These are phyloP conservation scores for Aurelia aurita complex sp. Pacific DNA, from an alignment of 30 jellyfish, hydroid and myxozoan genomes.

Conservation along the genomic window DNA sequence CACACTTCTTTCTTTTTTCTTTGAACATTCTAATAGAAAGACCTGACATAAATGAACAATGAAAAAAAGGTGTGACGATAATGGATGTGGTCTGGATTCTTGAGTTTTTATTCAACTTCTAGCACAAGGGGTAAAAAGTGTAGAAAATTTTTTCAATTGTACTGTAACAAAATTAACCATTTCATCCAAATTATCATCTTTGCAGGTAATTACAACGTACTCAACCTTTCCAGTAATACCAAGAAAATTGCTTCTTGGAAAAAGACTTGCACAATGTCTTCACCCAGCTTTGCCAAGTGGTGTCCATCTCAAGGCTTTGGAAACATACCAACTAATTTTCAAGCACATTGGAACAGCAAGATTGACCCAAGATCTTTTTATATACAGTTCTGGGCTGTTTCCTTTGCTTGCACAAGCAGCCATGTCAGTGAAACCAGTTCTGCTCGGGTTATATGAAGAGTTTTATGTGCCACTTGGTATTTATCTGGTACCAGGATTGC, in stretches of 20 bases:
- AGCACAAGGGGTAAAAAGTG: no score
- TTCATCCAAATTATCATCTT: background rate
- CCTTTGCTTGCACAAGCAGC: slow-evolving; percentile 95
- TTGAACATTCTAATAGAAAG: no score
- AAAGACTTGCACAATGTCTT: slow-evolving; percentile 95
- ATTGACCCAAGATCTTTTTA: slow-evolving; percentile 80
- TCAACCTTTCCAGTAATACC: slow-evolving; percentile 83
- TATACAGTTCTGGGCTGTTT: slow-evolving; percentile 82
- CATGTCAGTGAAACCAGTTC: slow-evolving; percentile 85
- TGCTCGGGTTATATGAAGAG: slow-evolving; percentile 78
- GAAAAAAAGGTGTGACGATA: no score
- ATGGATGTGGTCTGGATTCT: no score
- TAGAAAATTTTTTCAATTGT: no score
- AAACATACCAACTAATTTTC: slow-evolving; percentile 71
- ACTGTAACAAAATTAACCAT: no score
- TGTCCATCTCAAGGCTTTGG: slow-evolving; percentile 94
- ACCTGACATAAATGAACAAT: no score
- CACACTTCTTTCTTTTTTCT: no score
- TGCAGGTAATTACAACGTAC: slow-evolving; percentile 76
- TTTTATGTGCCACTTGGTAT: slow-evolving; percentile 82
- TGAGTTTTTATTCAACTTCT: no score
- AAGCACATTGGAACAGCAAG: slow-evolving; percentile 88
- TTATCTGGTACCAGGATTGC: slow-evolving; percentile 79
- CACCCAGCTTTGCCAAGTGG: slow-evolving; percentile 99
- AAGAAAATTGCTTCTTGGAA: slow-evolving; percentile 87